These are phyloP conservation scores for Marcusenius ussheri DNA, from an alignment of 2,113 vertebrate species.

Conservation along the genomic window DNA sequence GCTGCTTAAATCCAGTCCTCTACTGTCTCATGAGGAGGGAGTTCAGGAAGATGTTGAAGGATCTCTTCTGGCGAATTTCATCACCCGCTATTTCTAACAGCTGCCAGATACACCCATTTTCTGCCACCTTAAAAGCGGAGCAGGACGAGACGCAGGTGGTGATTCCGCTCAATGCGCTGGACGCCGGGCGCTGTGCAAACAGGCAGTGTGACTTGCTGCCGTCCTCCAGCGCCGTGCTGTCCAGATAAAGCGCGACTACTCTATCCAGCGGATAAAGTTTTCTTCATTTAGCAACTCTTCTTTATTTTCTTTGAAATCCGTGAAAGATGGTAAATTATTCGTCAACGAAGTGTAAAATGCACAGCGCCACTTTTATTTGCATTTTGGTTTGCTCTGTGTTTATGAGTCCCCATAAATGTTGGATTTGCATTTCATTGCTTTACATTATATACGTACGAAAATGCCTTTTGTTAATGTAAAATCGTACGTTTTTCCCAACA, in stretches of 20 bases:
- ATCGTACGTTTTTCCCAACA: neutral
- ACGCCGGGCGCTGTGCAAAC: constrained; percentile 51
- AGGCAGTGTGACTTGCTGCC: constrained; percentile 34
- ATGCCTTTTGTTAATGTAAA: neutral
- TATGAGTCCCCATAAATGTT: neutral
- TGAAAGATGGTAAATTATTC: neutral
- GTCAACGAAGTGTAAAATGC: neutral
- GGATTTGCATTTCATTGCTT: neutral
- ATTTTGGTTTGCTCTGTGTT: neutral
- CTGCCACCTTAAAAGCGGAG: constrained; percentile 67
- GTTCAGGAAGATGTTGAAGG: constrained; percentile 80
- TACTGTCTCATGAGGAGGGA: constrained; percentile 88
- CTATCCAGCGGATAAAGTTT: neutral
- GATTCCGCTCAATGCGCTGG: constrained; percentile 50
- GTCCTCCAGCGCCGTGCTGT: neutral
- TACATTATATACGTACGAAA: neutral
- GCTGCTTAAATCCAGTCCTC: constrained; percentile 84
- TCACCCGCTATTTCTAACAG: constrained; percentile 64
- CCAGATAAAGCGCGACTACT: neutral
- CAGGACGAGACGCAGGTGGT: constrained; percentile 60
- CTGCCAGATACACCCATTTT: constrained; percentile 64
- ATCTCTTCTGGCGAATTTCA: constrained; percentile 75
- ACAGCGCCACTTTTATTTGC: neutral
- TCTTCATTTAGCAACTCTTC: neutral
- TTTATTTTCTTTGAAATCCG: neutral